Base-by-base conservation (phyloP, 37 sponge, comb jelly and placozoan species). In the Oopsacas minuta region DNA sequence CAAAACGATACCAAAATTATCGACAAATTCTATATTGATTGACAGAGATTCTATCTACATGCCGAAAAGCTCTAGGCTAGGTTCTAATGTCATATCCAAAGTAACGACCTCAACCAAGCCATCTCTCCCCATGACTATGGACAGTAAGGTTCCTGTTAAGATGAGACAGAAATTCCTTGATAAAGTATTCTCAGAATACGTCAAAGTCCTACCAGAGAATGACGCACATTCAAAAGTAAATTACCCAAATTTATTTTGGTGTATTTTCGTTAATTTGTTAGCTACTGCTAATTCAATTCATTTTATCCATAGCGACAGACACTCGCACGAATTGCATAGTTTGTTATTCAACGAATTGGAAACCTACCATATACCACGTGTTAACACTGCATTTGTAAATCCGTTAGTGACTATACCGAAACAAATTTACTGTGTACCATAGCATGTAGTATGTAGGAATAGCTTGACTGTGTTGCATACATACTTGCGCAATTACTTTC, bases 161-260 rank as follows among this genome's bases (percentile, higher is more conserved):
- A 35, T 93, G 20, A 82, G 96, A 0, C 96, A 96, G 90, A 91
- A 81, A 52, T 91, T 86, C 49, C 86, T 96, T 0, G 90, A 96
- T 81, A 28, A 83, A 35, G 93, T 89, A 52, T 88, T 96, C 81
- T 92, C 93, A 75, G 92, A 92, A 75, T 83, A 85, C 61, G 84
- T 96, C 32, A 94, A 87, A 61, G 75, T 61, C 75, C 75, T 61
- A 5, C 75, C 75, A 61, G 75, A 61, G 30, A 61, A 61, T n/a
- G 75, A 61, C 75, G 20, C 75, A n/a, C 75, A 61, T 61, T 61
- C 75, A 61, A 61, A 61, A 61, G 75, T 61, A 61, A 61, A 32
- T 20, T 61, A 61, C 30, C 30, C 30, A 61, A 10, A n/a, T 25
- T 12, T 61, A 25, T 20, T 61, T 25, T n/a, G 75, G 30, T 61